Base-by-base conservation (phyloP, 1,140 invertebrate species). In the Eueides isabella region DNA sequence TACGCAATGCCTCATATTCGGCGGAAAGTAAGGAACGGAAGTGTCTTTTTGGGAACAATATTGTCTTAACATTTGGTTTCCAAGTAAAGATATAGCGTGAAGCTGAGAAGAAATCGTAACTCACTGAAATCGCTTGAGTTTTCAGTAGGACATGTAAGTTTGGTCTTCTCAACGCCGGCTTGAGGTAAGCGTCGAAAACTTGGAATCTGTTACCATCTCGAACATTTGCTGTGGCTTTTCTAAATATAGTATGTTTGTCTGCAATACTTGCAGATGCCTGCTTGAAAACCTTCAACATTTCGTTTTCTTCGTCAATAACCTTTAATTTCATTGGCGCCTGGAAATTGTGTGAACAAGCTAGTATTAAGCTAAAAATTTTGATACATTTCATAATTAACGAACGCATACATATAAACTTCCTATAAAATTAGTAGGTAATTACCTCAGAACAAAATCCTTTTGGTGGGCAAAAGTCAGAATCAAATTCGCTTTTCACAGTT, bases 71-170 rank as follows among this genome's bases (percentile, higher is more conserved):
- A n/a, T n/a, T n/a, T n/a, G n/a, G n/a, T n/a, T n/a, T n/a, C n/a
- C n/a, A n/a, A n/a, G n/a, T n/a, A n/a, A n/a, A n/a, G n/a, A n/a
- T n/a, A n/a, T n/a, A n/a, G n/a, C n/a, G n/a, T n/a, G n/a, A n/a
- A n/a, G n/a, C n/a, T 12, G 12, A 38, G 11, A 38, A 38, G 14
- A 9, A 12, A 61, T 30, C n/a, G 12, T 11, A 55, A 88, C 95
- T 84, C 66, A 92, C 91, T 0, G 90, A 89, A 64, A 92, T 72
- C 0, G 95, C 96, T 33, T 96, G 87, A 0, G 96, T 96, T 33
- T 96, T 95, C 0, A 95, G 93, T 35, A 97, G 79, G 2, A 97
- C 94, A 44, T 96, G 95, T 2, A 98, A 86, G 85, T 97, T 98
- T 31, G 84, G 85, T 70, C 95, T 93, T 31, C 95, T 94, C 76